Percentiles rank a stretch among this genome's conserved stretches.
Conservation (phyloP, 2,113 vertebrate genomes). For the Sclerurus mexicanus region DNA sequence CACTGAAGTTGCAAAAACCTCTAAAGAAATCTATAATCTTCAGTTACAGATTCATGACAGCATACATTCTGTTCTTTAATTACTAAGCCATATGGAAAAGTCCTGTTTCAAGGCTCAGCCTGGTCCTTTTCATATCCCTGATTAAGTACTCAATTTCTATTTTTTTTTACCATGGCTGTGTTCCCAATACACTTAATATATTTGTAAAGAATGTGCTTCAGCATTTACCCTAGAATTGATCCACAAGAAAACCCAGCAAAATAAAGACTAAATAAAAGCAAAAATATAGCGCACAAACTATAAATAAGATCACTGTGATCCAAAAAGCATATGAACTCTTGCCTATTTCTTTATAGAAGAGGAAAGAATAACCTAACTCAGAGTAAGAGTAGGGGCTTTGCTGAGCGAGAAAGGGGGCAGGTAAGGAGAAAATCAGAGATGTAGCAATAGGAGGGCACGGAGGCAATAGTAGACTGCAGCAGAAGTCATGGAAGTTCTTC, state of each 20-base stretch:
- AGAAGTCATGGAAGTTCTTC: not conserved
- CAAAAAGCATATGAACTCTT: not conserved
- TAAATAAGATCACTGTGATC: not conserved
- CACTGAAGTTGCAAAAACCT: not conserved
- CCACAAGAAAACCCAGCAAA: not conserved
- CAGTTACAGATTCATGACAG: not conserved
- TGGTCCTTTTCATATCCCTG: not conserved
- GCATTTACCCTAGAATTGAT: not conserved
- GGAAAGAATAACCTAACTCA: not conserved
- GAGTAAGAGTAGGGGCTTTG: not conserved
- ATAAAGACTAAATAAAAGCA: not conserved
- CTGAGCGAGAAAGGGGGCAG: not conserved
- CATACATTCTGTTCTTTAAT: not conserved
- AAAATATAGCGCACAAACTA: not conserved
- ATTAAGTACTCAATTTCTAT: not conserved
- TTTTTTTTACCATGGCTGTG: not conserved
- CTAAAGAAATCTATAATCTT: not conserved
- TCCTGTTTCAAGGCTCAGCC: not conserved
- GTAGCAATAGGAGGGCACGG: not conserved
- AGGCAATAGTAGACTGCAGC: not conserved
- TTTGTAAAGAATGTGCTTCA: not conserved
- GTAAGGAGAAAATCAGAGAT: not conserved
- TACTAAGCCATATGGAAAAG: not conserved
- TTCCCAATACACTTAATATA: not conserved
- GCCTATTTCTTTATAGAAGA: not conserved